Conservation (phyloP, 2,888 invertebrate genomes). For the Deroplatys truncata region DNA sequence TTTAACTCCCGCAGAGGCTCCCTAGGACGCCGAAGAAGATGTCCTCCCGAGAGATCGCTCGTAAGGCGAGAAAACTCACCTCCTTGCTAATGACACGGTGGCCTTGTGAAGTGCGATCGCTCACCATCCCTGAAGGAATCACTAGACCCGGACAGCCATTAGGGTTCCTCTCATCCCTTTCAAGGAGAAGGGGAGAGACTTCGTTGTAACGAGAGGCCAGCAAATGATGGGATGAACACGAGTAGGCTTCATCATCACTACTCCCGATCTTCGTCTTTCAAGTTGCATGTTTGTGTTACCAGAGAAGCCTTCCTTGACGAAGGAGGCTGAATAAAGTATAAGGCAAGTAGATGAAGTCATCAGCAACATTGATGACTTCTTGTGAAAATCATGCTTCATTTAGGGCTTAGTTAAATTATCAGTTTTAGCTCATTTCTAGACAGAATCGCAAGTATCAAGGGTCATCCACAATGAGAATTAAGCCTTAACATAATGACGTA, state of each 20-base stretch:
- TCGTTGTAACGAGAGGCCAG: not conserved
- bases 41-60: not conserved
- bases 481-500: too few species aligned
- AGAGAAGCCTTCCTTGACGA: not conserved
- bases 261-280: not conserved
- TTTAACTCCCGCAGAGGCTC: too few species aligned
- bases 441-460: too few species aligned
- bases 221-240: not conserved
- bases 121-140: not conserved
- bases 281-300: not conserved
- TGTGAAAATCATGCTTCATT: too few species aligned
- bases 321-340: not conserved
- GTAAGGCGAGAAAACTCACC: not conserved
- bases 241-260: not conserved
- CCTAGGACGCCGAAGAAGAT: not conserved
- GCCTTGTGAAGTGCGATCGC: not conserved
- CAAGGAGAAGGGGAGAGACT: not conserved
- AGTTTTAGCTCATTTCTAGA: too few species aligned
- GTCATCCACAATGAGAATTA: too few species aligned
- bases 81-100: not conserved
- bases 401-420: too few species aligned
- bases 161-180: not conserved
- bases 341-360: too few species aligned
- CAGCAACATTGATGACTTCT: too few species aligned
- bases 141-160: not conserved